A percentile compares a stretch with the other conserved stretches of the same genome.
Conservation (phyloP, 2,113 vertebrate genomes). For the Xiphophorus maculatus region DNA sequence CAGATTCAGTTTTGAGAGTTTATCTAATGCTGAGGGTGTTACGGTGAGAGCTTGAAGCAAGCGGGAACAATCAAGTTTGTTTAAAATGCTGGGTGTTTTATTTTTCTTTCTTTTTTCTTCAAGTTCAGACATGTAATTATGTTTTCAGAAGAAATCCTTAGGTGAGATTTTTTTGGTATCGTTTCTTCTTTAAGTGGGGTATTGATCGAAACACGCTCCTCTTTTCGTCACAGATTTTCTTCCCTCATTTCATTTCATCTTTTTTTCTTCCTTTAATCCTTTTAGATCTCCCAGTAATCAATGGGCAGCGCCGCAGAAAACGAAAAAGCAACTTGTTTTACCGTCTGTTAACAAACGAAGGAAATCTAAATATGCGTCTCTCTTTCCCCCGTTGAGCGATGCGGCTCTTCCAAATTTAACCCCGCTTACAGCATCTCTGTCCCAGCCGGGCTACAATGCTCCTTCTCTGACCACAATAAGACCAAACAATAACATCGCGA, state of each 20-base stretch:
- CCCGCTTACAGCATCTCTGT: conserved; percentile 64
- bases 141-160: conserved; percentile 57
- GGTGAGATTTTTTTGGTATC: conserved; percentile 42
- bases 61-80: conserved; percentile 64
- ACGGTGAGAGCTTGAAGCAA: conserved; percentile 50
- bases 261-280: conserved; percentile 21
- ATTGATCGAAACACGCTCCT: conserved; percentile 55
- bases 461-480: conserved; percentile 66
- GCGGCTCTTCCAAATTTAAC: conserved; percentile 67
- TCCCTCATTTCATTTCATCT: conserved; percentile 22
- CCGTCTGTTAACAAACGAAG: conserved; percentile 61
- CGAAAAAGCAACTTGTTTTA: conserved; percentile 30
- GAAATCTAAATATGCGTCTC: conserved; percentile 71
- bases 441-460: conserved; percentile 56
- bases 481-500: conserved; percentile 68
- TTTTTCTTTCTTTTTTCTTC: conserved; percentile 20
- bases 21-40: conserved; percentile 45
- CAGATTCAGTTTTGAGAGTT: conserved; percentile 64
- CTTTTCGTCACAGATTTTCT: conserved; percentile 32
- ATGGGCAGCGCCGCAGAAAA: conserved; percentile 15
- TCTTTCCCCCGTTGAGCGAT: conserved; percentile 59
- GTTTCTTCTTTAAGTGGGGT: conserved; percentile 52
- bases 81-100: conserved; percentile 42
- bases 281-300: conserved; percentile 35
- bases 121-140: conserved; percentile 65